Evolutionary conservation across 2,113 vertebrate species (phyloP).

Genomic region (Ahaetulla prasina): DNA sequence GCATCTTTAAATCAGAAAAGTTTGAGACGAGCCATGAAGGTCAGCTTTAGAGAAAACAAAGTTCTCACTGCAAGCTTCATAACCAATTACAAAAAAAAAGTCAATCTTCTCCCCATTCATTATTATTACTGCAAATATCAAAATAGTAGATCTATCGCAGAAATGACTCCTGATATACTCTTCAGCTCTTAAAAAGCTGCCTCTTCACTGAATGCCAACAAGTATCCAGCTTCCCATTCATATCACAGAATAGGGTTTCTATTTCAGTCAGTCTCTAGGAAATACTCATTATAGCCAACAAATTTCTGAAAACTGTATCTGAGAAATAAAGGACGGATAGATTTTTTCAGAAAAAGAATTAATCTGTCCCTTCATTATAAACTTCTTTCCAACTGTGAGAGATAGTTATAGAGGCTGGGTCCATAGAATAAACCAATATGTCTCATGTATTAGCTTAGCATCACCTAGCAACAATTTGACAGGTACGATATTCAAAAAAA

Average conservation of each 20-base stretch:
- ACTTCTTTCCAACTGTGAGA: neutral
- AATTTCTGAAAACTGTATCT: neutral
- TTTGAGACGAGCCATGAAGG: constrained; percentile 37
- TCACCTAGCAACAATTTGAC: neutral
- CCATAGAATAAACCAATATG: neutral
- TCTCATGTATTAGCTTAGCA: neutral
- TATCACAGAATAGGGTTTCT: neutral
- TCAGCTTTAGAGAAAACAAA: constrained; percentile 37
- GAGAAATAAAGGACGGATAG: neutral
- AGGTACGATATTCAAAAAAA: neutral
- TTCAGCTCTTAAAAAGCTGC: neutral
- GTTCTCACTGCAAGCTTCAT: constrained; percentile 15
- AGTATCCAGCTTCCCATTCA: no score
- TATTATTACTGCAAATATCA: neutral
- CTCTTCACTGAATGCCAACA: neutral
- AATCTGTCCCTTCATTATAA: neutral
- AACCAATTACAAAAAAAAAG: neutral
- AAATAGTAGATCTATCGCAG: neutral
- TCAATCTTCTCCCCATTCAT: neutral
- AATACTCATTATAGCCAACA: neutral
- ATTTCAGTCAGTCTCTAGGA: neutral
- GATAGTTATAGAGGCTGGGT: neutral
- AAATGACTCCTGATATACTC: neutral
- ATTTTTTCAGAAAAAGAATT: neutral
- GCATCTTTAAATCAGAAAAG: constrained; percentile 27